Conservation (phyloP, 37 sponge, comb jelly and placozoan genomes). For the Spongia lamella region DNA sequence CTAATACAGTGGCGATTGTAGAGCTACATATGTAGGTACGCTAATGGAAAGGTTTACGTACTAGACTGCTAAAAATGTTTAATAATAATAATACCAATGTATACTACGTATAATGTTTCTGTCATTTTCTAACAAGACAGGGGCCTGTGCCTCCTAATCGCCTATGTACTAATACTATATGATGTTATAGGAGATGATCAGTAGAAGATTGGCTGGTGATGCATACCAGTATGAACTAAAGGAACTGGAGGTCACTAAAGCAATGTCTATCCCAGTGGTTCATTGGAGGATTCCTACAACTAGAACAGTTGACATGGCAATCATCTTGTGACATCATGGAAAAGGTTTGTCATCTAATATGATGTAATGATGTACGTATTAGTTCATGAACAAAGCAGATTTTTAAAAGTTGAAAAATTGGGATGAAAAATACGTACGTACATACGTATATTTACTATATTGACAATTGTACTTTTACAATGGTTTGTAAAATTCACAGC, state of each 20-base stretch:
- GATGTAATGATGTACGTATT: too few relatives aligned
- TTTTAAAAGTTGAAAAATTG: too few relatives aligned
- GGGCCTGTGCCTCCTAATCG: neutral
- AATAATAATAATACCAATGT: too few relatives aligned
- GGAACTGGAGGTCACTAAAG: slow-evolving; percentile 31
- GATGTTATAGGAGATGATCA: neutral
- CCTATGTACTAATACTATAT: neutral
- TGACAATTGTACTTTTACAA: too few relatives aligned
- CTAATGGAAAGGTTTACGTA: too few relatives aligned
- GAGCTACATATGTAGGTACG: too few relatives aligned
- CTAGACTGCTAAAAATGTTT: too few relatives aligned
- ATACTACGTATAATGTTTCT: neutral
- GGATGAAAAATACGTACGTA: too few relatives aligned
- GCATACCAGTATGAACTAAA: neutral
- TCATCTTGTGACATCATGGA: slow-evolving; percentile 80
- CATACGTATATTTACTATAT: too few relatives aligned
- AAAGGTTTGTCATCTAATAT: slow-evolving; percentile 44
- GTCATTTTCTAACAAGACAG: neutral
- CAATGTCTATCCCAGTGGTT: slow-evolving; percentile 48
- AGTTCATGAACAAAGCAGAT: too few relatives aligned
- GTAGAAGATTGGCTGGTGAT: neutral
- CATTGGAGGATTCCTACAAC: slow-evolving; percentile 56
- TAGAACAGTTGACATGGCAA: slow-evolving; percentile 73
- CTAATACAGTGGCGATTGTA: too few relatives aligned
- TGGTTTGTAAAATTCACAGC: too few relatives aligned